phyloP scores from a whole-genome alignment of 1,140 invertebrate species.

The Ptiloglossa arizonensis region DNA sequence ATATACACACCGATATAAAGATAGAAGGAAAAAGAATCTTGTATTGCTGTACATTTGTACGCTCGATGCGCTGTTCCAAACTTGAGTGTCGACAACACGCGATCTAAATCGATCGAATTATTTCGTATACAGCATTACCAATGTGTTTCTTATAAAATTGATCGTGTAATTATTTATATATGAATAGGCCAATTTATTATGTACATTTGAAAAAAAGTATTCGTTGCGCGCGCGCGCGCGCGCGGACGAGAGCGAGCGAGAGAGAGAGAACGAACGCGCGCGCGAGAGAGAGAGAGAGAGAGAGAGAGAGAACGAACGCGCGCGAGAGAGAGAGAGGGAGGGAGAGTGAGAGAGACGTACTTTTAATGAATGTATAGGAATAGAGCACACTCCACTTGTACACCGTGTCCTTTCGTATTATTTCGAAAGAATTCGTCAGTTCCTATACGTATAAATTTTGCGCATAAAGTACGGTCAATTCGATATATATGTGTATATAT shows the following conservation, averaged over 20 bases:
- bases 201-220: constrained; percentile 54
- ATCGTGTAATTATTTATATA: constrained; percentile 61
- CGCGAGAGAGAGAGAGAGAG: neutral
- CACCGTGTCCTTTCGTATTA: constrained; percentile 55
- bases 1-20: constrained; percentile 52
- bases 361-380: constrained; percentile 70
- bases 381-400: constrained; percentile 65
- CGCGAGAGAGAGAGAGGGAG: neutral
- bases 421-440: constrained; percentile 57
- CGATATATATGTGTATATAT: constrained; percentile 31
- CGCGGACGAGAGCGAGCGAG: neutral
- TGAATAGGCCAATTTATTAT: constrained; percentile 53
- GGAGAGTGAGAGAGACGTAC: constrained; percentile 42
- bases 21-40: constrained; percentile 52
- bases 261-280: neutral
- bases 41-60: constrained; percentile 67
- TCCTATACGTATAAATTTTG: constrained; percentile 60
- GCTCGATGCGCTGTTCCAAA: constrained; percentile 53
- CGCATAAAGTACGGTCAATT: constrained; percentile 53
- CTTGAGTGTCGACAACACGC: constrained; percentile 29
- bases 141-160: constrained; percentile 60
- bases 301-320: neutral
- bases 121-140: constrained; percentile 48
- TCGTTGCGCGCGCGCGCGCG: constrained; percentile 31
- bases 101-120: constrained; percentile 10